Evolutionary conservation across 2,888 invertebrate species (phyloP).

Genomic region (Drosophila meridionalis): DNA sequence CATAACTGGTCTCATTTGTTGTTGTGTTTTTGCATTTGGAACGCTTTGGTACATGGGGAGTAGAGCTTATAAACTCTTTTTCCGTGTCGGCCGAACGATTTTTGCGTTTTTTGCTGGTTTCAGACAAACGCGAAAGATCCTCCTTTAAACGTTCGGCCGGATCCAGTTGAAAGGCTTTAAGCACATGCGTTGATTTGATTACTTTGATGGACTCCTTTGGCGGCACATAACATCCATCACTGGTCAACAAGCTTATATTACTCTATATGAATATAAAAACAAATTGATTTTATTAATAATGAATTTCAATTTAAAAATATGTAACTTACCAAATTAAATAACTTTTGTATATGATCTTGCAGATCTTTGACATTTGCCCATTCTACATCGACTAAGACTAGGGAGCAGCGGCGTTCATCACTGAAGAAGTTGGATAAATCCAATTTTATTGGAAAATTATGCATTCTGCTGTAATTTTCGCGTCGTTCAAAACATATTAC

Average conservation of each 20-base stretch:
- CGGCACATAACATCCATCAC: slow-evolving; percentile 68
- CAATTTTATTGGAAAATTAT: slow-evolving; percentile 51
- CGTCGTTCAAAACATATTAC: not conserved
- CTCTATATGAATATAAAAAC: slow-evolving; percentile 19
- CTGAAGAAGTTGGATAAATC: slow-evolving; percentile 68
- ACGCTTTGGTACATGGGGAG: slow-evolving; percentile 56
- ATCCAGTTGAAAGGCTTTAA: slow-evolving; percentile 52
- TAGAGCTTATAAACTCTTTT: slow-evolving; percentile 49
- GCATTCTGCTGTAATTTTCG: slow-evolving; percentile 23
- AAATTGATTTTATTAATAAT: not conserved
- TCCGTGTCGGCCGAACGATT: slow-evolving; percentile 45
- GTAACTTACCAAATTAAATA: slow-evolving; percentile 56
- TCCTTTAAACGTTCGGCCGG: not conserved
- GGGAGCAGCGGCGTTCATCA: slow-evolving; percentile 61
- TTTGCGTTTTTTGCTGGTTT: slow-evolving; percentile 46
- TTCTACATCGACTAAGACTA: slow-evolving; percentile 61
- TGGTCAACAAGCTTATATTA: slow-evolving; percentile 59
- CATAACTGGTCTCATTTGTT: not conserved
- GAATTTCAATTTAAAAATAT: not conserved
- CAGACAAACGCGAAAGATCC: not conserved
- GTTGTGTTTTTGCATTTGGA: slow-evolving; percentile 35
- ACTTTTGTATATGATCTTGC: slow-evolving; percentile 68
- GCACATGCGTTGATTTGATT: slow-evolving; percentile 35
- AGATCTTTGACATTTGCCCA: slow-evolving; percentile 66
- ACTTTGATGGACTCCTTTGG: slow-evolving; percentile 67